Conservation (phyloP, 2,888 invertebrate species). For the Xanthostigma xanthostigma region DNA sequence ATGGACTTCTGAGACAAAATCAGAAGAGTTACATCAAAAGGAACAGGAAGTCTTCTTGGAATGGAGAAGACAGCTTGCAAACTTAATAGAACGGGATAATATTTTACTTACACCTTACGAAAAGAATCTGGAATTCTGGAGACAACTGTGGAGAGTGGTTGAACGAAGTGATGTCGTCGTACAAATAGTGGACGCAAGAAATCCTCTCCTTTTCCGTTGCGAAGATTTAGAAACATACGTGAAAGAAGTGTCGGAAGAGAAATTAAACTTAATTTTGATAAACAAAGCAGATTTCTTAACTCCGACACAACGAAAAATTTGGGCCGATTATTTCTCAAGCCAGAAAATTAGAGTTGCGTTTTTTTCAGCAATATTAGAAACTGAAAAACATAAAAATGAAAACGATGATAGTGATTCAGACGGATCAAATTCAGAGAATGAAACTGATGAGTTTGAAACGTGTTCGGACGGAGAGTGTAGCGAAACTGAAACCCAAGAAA, state of each 20-base stretch:
- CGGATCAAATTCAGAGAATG: slow-evolving; percentile 10
- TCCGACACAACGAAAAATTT: slow-evolving; percentile 58
- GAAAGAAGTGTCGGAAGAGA: slow-evolving; percentile 52
- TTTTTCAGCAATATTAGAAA: slow-evolving; percentile 68
- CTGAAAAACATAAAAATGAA: slow-evolving; percentile 30
- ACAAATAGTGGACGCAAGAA: slow-evolving; percentile 92
- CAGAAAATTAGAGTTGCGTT: slow-evolving; percentile 63
- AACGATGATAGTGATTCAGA: slow-evolving; percentile 15
- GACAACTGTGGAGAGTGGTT: slow-evolving; percentile 96
- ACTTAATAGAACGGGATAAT: slow-evolving; percentile 62
- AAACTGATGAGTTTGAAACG: slow-evolving; percentile 9
- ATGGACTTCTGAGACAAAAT: slow-evolving; percentile 60
- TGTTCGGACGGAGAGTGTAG: slow-evolving; percentile 1
- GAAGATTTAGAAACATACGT: slow-evolving; percentile 82
- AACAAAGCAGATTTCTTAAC: slow-evolving; percentile 94
- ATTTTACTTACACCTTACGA: slow-evolving; percentile 91
- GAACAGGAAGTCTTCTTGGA: slow-evolving; percentile 77
- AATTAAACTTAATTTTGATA: slow-evolving; percentile 69
- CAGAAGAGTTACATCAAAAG: slow-evolving; percentile 61
- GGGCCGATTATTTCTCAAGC: slow-evolving; percentile 73
- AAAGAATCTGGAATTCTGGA: slow-evolving; percentile 94
- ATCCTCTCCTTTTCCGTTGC: slow-evolving; percentile 77
- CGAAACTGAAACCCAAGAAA: slow-evolving; percentile 27
- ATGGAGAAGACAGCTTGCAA: slow-evolving; percentile 76
- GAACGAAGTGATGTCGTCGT: slow-evolving; percentile 87